Conservation (phyloP, 35 echinoderm and acorn worm genomes). For the Chiridota heheva region DNA sequence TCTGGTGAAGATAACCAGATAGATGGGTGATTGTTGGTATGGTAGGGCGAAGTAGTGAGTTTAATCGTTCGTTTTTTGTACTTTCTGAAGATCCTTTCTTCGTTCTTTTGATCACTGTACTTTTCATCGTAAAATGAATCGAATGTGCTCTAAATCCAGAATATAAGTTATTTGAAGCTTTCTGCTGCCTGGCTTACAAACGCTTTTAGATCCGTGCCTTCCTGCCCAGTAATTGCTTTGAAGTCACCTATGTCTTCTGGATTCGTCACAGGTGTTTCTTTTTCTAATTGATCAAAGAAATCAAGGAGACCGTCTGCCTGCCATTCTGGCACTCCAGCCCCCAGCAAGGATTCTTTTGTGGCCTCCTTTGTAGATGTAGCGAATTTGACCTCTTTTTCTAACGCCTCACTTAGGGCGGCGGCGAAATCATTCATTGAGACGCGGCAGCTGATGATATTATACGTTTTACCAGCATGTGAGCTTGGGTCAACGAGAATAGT, state of each 20-base stretch:
- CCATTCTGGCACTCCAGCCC: slow-evolving; percentile 13
- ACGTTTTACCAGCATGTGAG: slow-evolving; percentile 21
- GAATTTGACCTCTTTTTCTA: slow-evolving; percentile 18
- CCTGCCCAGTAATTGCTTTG: background rate
- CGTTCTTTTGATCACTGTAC: too few species aligned
- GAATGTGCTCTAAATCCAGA: too few species aligned
- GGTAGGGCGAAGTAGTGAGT: too few species aligned
- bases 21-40: too few species aligned
- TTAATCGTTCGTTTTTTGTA: too few species aligned
- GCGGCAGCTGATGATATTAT: slow-evolving; percentile 8
- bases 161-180: slow-evolving; percentile 6
- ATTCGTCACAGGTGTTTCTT: background rate
- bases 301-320: slow-evolving; percentile 22
- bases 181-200: background rate
- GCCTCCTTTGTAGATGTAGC: background rate
- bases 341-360: slow-evolving; percentile 8
- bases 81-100: too few species aligned
- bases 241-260: background rate
- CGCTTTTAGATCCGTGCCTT: slow-evolving; percentile 2
- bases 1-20: too few species aligned
- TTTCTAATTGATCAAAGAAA: background rate
- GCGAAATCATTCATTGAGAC: slow-evolving; percentile 5
- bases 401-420: background rate
- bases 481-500: slow-evolving; percentile 18
- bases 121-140: too few species aligned